These are phyloP conservation scores for Gymnocephalus cernua DNA, from an alignment of 2,113 vertebrate genomes.

Conservation along the genomic window DNA sequence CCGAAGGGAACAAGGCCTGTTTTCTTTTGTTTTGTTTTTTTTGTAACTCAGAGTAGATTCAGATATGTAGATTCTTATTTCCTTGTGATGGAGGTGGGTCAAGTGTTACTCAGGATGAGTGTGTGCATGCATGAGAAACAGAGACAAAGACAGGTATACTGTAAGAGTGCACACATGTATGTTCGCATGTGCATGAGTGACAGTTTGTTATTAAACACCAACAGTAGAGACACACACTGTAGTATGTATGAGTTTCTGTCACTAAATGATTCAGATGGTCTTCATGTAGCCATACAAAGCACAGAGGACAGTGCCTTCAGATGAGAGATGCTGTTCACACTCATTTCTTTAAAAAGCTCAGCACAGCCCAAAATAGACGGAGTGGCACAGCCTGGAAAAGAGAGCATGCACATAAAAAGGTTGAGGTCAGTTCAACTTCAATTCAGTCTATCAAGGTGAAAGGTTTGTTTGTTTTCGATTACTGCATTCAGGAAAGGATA, in stretches of 20 bases:
- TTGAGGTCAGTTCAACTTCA: constrained; percentile 50
- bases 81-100: constrained; percentile 10
- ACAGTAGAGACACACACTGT: constrained; percentile 19
- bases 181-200: constrained; percentile 30
- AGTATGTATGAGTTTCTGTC: constrained; percentile 30
- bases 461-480: constrained; percentile 4
- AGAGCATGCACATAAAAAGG: constrained; percentile 22
- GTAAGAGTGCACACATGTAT: constrained; percentile 6
- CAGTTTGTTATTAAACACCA: constrained; percentile 39
- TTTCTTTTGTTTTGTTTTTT: constrained; percentile 12
- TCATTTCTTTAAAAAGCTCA: constrained; percentile 53
- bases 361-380: constrained; percentile 52
- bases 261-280: constrained; percentile 64
- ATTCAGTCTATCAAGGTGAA: constrained; percentile 28
- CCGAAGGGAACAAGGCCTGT: constrained; percentile 26
- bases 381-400: constrained; percentile 25
- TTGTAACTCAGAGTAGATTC: constrained; percentile 37
- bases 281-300: constrained; percentile 36
- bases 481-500: constrained; percentile 3
- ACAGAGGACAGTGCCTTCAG: constrained; percentile 64
- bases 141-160: not conserved
- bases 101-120: constrained; percentile 35
- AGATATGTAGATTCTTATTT: constrained; percentile 23
- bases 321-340: constrained; percentile 51
- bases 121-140: constrained; percentile 18